A percentile compares a stretch with the other conserved stretches of the same genome.
Conservation (phyloP, 2,888 invertebrate species). For the Zaprionus obscuricornis region DNA sequence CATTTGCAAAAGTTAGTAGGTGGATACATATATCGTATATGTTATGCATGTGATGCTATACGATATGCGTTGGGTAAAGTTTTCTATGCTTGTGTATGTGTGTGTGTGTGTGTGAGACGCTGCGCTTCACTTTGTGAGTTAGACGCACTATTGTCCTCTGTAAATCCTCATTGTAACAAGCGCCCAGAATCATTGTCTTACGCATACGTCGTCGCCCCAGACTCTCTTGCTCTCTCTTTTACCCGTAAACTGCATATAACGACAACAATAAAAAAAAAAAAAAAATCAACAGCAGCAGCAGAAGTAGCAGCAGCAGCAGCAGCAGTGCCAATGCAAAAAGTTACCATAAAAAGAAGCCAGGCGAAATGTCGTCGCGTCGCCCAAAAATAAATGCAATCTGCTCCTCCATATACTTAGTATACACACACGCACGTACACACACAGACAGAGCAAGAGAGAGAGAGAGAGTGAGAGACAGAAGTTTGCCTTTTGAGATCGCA, state of each 20-base stretch:
- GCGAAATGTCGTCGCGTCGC: conserved; percentile 61
- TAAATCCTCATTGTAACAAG: conserved; percentile 83
- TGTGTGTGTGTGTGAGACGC: too few species aligned
- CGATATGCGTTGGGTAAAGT: conserved; percentile 19
- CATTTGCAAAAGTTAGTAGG: too few species aligned
- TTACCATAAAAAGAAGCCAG: conserved; percentile 68
- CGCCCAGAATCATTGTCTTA: conserved; percentile 80
- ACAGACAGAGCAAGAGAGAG: background rate
- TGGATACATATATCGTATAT: too few species aligned
- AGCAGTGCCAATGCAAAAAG: conserved; percentile 62
- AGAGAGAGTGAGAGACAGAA: background rate
- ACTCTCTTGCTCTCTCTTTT: conserved; percentile 38
- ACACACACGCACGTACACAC: conserved; percentile 4
- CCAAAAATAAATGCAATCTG: conserved; percentile 74
- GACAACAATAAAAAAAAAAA: conserved; percentile 30
- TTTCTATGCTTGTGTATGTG: conserved; percentile 41
- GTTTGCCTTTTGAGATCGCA: conserved; percentile 53
- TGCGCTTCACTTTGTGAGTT: conserved; percentile 50
- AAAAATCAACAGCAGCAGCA: conserved; percentile 11
- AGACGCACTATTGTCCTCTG: conserved; percentile 84
- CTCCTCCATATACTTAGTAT: conserved; percentile 48
- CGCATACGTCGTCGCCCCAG: conserved; percentile 72
- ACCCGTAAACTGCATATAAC: conserved; percentile 52
- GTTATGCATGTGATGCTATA: too few species aligned
- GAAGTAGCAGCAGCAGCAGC: conserved; percentile 35